These are phyloP conservation scores for Pyrrhia umbra DNA, from an alignment of 2,888 invertebrate genomes.

Conservation along the genomic window DNA sequence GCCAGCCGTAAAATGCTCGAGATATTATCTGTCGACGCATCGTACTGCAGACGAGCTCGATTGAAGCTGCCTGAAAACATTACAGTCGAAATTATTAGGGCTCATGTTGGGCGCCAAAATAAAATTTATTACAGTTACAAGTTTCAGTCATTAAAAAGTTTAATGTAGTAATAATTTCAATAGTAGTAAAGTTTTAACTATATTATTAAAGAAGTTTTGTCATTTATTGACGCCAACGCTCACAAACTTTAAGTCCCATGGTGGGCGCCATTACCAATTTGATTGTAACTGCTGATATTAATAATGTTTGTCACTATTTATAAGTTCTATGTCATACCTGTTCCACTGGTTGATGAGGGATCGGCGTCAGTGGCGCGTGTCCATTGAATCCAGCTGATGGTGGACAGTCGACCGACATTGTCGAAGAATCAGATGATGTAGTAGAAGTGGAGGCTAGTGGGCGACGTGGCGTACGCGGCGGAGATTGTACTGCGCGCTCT, in stretches of 20 bases:
- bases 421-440: slow-evolving; percentile 92
- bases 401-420: slow-evolving; percentile 88
- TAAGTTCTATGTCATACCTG: slow-evolving; percentile 70
- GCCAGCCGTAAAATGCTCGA: slow-evolving; percentile 98
- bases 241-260: not conserved
- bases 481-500: slow-evolving; percentile 88
- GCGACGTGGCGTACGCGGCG: slow-evolving; percentile 87
- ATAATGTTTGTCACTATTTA: no score
- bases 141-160: not conserved
- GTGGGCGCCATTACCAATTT: slow-evolving; percentile 6
- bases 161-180: not conserved
- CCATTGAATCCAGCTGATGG: slow-evolving; percentile 81
- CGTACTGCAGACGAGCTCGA: slow-evolving; percentile 96
- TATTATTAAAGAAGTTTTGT: not conserved
- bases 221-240: not conserved
- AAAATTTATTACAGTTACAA: not conserved
- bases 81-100: not conserved
- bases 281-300: not conserved
- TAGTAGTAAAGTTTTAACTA: not conserved
- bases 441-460: slow-evolving; percentile 92
- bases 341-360: slow-evolving; percentile 77
- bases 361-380: slow-evolving; percentile 71
- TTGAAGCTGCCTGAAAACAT: slow-evolving; percentile 88
- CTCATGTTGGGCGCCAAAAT: slow-evolving; percentile 13
- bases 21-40: slow-evolving; percentile 99